Percentiles rank a stretch among this genome's conserved stretches.
Conservation (phyloP, 2,797 vertebrate species). For the Anguilla marmorata region DNA sequence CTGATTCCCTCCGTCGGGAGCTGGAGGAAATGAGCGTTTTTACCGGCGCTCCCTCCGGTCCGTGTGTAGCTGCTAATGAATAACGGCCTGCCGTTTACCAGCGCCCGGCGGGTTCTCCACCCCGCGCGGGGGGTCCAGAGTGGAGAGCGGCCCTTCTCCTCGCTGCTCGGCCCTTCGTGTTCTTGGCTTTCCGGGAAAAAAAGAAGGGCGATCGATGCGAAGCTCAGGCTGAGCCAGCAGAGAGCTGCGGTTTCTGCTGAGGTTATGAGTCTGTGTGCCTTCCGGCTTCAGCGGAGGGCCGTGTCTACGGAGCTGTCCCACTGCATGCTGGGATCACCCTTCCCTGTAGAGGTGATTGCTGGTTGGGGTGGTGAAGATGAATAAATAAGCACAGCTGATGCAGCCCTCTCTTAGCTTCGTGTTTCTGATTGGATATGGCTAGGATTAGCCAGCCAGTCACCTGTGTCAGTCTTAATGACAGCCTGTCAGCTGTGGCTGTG, state of each 20-base stretch:
- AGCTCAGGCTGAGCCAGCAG: not conserved
- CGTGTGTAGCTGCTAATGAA: not conserved
- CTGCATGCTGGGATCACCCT: not conserved
- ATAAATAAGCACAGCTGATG: not conserved
- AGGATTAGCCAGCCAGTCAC: no score
- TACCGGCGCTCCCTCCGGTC: not conserved
- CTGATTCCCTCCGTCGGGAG: not conserved
- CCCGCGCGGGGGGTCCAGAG: not conserved
- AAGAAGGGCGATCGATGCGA: not conserved
- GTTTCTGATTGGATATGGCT: no score
- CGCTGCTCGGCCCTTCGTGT: not conserved
- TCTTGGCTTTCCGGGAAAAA: constrained; percentile 4
- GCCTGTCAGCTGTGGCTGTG: no score
- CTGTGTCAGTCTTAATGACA: not conserved
- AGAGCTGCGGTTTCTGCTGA: not conserved
- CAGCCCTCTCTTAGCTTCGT: not conserved
- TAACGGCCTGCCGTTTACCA: not conserved
- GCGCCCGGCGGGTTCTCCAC: not conserved
- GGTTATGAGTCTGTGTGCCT: not conserved
- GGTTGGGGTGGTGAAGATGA: not conserved
- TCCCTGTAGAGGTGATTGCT: not conserved
- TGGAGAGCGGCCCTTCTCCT: not conserved
- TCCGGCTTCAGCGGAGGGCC: not conserved
- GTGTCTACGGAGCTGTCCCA: not conserved
- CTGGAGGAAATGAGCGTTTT: not conserved